Evolutionary conservation across 2,888 invertebrate species (phyloP), one percentile per base, ranked within the genome.

Genomic region (Philereme vetulata): DNA sequence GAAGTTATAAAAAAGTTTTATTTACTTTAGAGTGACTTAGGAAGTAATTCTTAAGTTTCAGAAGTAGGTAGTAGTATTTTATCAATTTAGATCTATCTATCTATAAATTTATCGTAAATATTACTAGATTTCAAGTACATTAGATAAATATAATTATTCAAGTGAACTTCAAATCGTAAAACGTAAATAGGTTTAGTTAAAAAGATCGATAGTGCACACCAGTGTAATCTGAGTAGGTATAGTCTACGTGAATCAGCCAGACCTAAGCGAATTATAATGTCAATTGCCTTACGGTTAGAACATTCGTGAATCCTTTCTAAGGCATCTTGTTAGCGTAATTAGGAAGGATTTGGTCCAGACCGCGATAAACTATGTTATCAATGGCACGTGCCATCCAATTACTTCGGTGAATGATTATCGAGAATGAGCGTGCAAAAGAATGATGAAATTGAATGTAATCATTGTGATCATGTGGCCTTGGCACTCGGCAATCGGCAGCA

Each of bases 401-500:
- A 66, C 71, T 71, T 70, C 52, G 68, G 60, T 59, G 52, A 62
- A 63, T 53, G 53, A 43, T 60, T 56, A 21, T 21, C 21, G 21
- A 52, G 54, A 57, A 64, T 65, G 65, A 72, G 64, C 67, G 60
- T 68, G 68, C 67, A 72, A 76, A 77, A 73, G 68, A 74, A 72
- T 75, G 71, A 75, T 78, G 72, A 78, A 81, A 81, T 80, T 77
- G 74, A 72, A 78, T 70, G 76, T 78, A 81, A 84, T 81, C 61
- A 50, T 43, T 70, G 75, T 77, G 82, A 63, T 56, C 68, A 58
- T 59, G 61, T 78, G 84, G 76, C 85, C 85, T 84, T 85, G 70
- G 5, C 55, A 73, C 76, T 74, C 83, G 78, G 73, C 81, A 72
- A 62, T 61, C 67, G 59, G 54, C 57, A 61, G 74, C 68, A 67